These are phyloP conservation scores for Aramus guarauna DNA, from an alignment of 2,113 vertebrate species.

Conservation along the genomic window DNA sequence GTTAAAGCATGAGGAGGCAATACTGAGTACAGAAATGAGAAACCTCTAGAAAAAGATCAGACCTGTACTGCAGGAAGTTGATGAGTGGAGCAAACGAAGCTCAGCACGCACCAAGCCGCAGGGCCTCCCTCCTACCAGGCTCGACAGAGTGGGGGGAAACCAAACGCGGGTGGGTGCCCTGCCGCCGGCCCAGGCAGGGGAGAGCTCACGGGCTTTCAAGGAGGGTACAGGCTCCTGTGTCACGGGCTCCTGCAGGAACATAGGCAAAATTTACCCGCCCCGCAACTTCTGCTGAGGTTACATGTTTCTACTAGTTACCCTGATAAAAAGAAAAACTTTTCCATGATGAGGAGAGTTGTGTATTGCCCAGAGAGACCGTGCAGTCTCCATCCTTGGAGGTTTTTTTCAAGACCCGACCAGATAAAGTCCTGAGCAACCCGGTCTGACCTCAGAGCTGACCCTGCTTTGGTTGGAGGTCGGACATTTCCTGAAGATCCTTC, in stretches of 20 bases:
- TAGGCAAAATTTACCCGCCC: not conserved
- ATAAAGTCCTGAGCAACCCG: not conserved
- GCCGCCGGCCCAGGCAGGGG: accelerated
- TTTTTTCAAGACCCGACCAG: not conserved
- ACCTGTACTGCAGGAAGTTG: not conserved
- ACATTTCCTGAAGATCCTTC: not conserved
- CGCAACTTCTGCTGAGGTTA: not conserved
- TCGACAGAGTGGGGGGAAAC: not conserved
- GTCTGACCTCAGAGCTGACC: not conserved
- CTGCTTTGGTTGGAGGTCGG: not conserved
- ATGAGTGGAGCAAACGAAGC: not conserved
- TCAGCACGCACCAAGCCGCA: not conserved
- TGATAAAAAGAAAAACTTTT: not conserved
- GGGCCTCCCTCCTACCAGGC: not conserved
- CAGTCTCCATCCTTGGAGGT: not conserved
- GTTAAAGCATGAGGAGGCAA: not conserved
- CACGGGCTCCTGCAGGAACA: not conserved
- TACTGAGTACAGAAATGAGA: not conserved
- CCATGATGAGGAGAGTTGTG: not conserved
- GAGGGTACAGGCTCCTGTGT: not conserved
- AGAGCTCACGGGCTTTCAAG: not conserved
- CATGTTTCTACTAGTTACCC: not conserved
- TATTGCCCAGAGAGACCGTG: accelerated
- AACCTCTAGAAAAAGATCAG: not conserved
- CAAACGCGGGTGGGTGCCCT: not conserved